Evolutionary conservation across 2,888 invertebrate genomes (phyloP).

Genomic region (Drosophila robusta): DNA sequence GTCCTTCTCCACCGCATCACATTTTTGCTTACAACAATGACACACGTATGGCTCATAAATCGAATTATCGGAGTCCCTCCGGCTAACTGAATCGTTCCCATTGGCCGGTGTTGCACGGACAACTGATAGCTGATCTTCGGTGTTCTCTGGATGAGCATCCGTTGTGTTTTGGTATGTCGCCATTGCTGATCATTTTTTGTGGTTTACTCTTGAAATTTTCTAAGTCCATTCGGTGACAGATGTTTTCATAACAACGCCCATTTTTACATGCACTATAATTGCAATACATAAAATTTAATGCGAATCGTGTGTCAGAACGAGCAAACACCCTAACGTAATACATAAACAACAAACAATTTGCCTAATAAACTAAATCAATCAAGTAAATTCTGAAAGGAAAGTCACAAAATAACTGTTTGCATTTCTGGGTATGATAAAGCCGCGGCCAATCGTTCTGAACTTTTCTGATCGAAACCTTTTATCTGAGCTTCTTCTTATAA

Average conservation of each 20-base stretch:
- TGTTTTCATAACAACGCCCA: slow-evolving; percentile 48
- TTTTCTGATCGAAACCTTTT: no score
- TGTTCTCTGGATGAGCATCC: background rate
- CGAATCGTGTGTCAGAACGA: slow-evolving; percentile 6
- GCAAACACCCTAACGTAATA: background rate
- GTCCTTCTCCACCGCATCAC: slow-evolving; percentile 35
- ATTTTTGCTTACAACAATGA: slow-evolving; percentile 54
- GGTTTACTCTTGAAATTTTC: background rate
- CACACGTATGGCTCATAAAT: slow-evolving; percentile 54
- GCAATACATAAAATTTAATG: slow-evolving; percentile 9
- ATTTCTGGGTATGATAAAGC: background rate
- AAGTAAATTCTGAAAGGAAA: slow-evolving; percentile 21
- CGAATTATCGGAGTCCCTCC: slow-evolving; percentile 30
- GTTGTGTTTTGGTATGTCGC: background rate
- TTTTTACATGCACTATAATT: slow-evolving; percentile 41
- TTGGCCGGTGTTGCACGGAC: background rate
- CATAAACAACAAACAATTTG: slow-evolving; percentile 13
- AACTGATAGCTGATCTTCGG: slow-evolving; percentile 1
- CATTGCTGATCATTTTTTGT: slow-evolving; percentile 36
- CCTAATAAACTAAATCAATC: background rate
- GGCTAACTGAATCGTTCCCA: background rate
- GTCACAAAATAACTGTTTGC: slow-evolving; percentile 19
- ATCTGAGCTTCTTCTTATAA: background rate
- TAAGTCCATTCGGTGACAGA: slow-evolving; percentile 47
- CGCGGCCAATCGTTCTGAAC: background rate